Percentiles rank a stretch among this genome's conserved stretches.
Conservation (phyloP, 2,113 vertebrate species). For the Meriones unguiculatus region DNA sequence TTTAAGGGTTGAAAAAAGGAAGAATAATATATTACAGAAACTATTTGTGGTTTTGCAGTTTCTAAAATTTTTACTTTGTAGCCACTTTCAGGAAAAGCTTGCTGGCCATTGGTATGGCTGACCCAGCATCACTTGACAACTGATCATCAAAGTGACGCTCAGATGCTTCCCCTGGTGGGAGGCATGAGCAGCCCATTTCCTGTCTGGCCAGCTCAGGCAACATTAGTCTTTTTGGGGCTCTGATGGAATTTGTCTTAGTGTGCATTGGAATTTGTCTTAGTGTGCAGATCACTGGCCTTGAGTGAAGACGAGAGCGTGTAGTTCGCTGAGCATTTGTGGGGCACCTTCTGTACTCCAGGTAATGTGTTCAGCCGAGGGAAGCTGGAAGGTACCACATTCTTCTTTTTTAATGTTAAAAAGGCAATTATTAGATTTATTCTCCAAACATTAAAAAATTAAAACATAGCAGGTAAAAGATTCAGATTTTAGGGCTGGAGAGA, state of each 20-base stretch:
- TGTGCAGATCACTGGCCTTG: background rate
- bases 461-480: background rate
- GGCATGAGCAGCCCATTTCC: background rate
- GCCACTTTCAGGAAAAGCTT: background rate
- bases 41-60: background rate
- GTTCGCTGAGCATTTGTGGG: background rate
- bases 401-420: background rate
- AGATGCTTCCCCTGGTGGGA: conserved; percentile 40
- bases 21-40: conserved; percentile 6
- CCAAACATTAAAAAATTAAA: background rate
- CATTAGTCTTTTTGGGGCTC: conserved; percentile 38
- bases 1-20: conserved; percentile 8
- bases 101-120: background rate
- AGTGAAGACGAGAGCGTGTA: background rate
- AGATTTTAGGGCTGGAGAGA: background rate
- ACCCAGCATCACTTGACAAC: background rate
- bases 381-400: background rate
- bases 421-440: background rate
- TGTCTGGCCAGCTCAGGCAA: conserved; percentile 35
- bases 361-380: background rate
- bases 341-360: background rate
- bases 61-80: conserved; percentile 28
- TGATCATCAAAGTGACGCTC: background rate
- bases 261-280: conserved; percentile 17
- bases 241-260: conserved; percentile 18